phyloP scores from a whole-genome alignment of 2,113 vertebrate species.

The Copsychus sechellarum region DNA sequence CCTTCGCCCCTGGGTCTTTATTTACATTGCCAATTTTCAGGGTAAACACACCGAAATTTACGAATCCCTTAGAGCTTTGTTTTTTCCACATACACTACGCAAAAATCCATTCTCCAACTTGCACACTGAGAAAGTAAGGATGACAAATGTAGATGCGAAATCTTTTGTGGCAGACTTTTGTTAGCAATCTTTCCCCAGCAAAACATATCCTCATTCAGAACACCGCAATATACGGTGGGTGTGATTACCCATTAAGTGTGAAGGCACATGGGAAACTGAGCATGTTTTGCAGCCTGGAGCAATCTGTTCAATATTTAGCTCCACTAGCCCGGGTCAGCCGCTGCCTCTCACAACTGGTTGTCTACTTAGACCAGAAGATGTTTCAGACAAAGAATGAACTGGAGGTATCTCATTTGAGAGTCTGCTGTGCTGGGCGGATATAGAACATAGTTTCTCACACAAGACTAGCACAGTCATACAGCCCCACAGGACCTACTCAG shows the following conservation, averaged over 20 bases:
- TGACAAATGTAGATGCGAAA: accelerated
- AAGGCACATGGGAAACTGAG: not conserved
- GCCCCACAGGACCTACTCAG: not conserved
- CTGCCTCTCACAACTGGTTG: not conserved
- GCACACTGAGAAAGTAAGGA: not conserved
- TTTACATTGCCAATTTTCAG: not conserved
- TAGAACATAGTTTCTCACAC: accelerated
- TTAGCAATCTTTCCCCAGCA: not conserved
- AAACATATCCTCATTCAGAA: not conserved
- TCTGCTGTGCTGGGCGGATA: not conserved
- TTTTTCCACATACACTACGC: accelerated
- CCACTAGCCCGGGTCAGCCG: not conserved
- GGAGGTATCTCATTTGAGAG: not conserved
- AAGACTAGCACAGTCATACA: not conserved
- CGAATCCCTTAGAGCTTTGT: not conserved
- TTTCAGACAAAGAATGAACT: not conserved
- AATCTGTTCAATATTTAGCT: not conserved
- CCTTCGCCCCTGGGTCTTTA: not conserved
- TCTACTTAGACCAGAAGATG: not conserved
- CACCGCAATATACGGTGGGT: not conserved
- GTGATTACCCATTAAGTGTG: not conserved
- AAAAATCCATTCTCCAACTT: not conserved
- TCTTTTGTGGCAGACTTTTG: not conserved
- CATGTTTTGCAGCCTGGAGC: not conserved
- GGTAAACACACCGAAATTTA: not conserved